Evolutionary conservation across 2,888 invertebrate genomes (phyloP).

Genomic region (Acanthopleura granulata): DNA sequence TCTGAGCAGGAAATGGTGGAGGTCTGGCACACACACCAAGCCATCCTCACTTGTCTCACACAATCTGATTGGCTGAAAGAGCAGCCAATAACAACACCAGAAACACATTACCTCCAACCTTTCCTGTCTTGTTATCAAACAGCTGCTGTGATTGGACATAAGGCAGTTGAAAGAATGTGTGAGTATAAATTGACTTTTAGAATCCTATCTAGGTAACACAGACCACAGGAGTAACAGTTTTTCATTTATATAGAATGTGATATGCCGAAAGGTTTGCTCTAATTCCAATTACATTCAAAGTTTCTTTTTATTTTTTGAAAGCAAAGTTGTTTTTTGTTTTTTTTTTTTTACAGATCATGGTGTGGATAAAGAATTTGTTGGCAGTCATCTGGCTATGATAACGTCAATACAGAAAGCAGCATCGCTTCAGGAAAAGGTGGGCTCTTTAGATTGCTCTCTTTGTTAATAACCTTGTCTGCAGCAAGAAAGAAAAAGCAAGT

Average conservation of each 20-base stretch:
- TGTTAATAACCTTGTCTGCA: no score
- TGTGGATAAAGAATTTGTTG: conserved; percentile 45
- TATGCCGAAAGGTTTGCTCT: no score
- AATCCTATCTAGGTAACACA: no score
- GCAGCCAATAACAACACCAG: conserved; percentile 22
- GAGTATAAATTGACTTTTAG: conserved; percentile 20
- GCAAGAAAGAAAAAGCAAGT: no score
- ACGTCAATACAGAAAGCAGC: not conserved
- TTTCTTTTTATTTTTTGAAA: not conserved
- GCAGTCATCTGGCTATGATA: conserved; percentile 48
- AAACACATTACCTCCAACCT: conserved; percentile 43
- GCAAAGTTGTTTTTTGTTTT: not conserved
- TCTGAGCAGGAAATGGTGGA: conserved; percentile 47
- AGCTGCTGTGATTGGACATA: conserved; percentile 41
- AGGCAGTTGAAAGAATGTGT: conserved; percentile 37
- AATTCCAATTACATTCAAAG: no score
- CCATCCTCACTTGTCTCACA: conserved; percentile 47
- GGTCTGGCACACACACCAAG: conserved; percentile 44
- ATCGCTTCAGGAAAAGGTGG: not conserved
- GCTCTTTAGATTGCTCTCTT: not conserved
- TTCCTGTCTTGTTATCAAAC: conserved; percentile 49
- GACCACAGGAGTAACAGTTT: no score
- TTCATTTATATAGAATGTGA: no score
- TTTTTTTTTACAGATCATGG: conserved; percentile 12
- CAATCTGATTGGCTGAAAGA: conserved; percentile 44